Conservation (phyloP, 1,140 invertebrate genomes). For the Zaprionus camerounensis region DNA sequence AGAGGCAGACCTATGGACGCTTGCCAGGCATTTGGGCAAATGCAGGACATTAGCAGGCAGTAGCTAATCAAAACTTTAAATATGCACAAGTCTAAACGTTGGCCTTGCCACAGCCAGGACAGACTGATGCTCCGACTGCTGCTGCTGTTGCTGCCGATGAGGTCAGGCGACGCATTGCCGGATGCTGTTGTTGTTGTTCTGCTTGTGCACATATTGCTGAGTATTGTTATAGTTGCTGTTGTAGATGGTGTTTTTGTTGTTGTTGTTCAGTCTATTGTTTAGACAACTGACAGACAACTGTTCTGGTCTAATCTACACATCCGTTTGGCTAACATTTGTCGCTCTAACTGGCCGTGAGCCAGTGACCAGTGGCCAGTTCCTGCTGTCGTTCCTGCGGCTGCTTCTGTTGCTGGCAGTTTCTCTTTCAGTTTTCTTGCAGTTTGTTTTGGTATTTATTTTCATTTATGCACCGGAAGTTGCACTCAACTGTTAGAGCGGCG, state of each 20-base stretch:
- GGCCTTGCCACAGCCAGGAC: slow-evolving; percentile 60
- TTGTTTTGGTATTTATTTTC: slow-evolving; percentile 72
- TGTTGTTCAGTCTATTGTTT: slow-evolving; percentile 68
- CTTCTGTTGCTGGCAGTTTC: slow-evolving; percentile 63
- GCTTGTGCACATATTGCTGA: slow-evolving; percentile 64
- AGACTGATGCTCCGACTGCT: slow-evolving; percentile 13
- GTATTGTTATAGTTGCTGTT: slow-evolving; percentile 57
- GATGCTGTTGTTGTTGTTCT: slow-evolving; percentile 54
- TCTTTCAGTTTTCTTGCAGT: slow-evolving; percentile 30
- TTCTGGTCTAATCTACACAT: slow-evolving; percentile 76
- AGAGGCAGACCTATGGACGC: slow-evolving; percentile 52
- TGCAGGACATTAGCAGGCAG: slow-evolving; percentile 70
- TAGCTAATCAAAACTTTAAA: slow-evolving; percentile 82
- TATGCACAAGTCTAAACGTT: slow-evolving; percentile 75
- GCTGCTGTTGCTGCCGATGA: slow-evolving; percentile 41
- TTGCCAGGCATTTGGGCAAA: slow-evolving; percentile 76
- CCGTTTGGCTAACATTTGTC: slow-evolving; percentile 74
- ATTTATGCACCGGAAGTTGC: slow-evolving; percentile 80
- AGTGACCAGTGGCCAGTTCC: slow-evolving; percentile 21
- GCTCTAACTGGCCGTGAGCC: slow-evolving; percentile 48
- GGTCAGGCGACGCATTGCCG: slow-evolving; percentile 70
- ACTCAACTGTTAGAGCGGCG: slow-evolving; percentile 51
- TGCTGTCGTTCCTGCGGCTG: background rate
- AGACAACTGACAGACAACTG: slow-evolving; percentile 60
- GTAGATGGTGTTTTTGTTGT: slow-evolving; percentile 20